Conservation (phyloP, 2,888 invertebrate genomes). For the Eupeodes latifasciatus region DNA sequence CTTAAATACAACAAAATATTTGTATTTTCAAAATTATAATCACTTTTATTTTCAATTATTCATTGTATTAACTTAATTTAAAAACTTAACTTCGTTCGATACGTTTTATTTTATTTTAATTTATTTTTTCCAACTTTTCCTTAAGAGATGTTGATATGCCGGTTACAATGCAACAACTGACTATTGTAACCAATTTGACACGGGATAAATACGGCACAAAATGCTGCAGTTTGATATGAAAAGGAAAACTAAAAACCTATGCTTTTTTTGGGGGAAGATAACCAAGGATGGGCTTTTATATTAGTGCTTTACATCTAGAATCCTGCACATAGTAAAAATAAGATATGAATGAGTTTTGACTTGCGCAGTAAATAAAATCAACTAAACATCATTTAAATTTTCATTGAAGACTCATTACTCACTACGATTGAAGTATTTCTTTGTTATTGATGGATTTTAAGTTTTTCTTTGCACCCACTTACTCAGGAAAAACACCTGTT, state of each 20-base stretch:
- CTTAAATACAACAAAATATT: background rate
- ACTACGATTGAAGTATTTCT: background rate
- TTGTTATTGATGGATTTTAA: slow-evolving; percentile 39
- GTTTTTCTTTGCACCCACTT: background rate
- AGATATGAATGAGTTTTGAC: slow-evolving; percentile 66
- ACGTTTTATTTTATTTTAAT: background rate
- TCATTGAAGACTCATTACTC: slow-evolving; percentile 53
- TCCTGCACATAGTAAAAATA: slow-evolving; percentile 36
- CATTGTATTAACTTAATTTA: background rate
- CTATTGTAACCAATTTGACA: slow-evolving; percentile 48
- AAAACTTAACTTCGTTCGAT: background rate
- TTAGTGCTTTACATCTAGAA: slow-evolving; percentile 48
- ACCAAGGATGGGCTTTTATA: slow-evolving; percentile 30
- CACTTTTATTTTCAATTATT: background rate
- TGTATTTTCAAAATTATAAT: background rate
- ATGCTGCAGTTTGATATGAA: slow-evolving; percentile 59
- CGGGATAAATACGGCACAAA: slow-evolving; percentile 61
- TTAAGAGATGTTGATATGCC: slow-evolving; percentile 63
- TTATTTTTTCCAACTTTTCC: background rate
- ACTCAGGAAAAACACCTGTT: slow-evolving; percentile 36
- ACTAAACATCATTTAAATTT: slow-evolving; percentile 47
- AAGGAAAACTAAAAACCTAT: slow-evolving; percentile 25
- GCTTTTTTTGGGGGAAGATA: slow-evolving; percentile 27
- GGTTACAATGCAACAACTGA: slow-evolving; percentile 73
- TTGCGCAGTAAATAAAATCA: slow-evolving; percentile 52